Evolutionary conservation across 2,888 invertebrate species (phyloP), one percentile per base, ranked within the genome.

Genomic region (Crematogaster levior): DNA sequence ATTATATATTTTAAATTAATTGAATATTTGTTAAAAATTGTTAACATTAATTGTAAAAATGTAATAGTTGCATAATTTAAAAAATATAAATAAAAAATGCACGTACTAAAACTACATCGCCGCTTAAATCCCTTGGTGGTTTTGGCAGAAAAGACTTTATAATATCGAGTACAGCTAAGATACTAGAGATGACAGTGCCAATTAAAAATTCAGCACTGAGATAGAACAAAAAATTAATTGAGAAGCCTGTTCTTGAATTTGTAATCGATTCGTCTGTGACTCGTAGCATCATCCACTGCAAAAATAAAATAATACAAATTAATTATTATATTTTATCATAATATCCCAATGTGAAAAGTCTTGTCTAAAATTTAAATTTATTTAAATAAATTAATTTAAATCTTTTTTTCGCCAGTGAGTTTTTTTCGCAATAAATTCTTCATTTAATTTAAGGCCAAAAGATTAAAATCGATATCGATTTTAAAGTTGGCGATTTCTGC

Each of bases 41-140:
- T 58, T 21, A 53, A 34, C 4, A 24, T 68, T 10, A 21, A 51
- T 51, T 51, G 34, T 68, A 15, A 68, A 68, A 34, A 15, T 12
- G 7, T 61, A 40, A 37, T 21, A 37, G 1, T 37, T 37, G 7
- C 7, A 24, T 2, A 18, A 56, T n/a, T 40, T 15, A 27, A 27
- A 12, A 27, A 10, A n/a, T 18, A 9, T 48, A 21, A 15, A n/a
- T 4, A 34, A 12, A 15, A 40, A n/a, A 5, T 37, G 3, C 24
- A 70, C 87, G 88, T 89, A 94, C 94, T 91, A 94, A 65, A 58
- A 93, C 94, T 6, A 93, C 91, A 51, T 93, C 90, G 30, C 93
- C 93, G 1, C 88, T 90, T 1, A 94, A 80, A 82, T 93, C 92
- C 56, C 93, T 91, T 27, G 94, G 94, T 37, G 94, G 94, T 65